Evolutionary conservation across 2,797 vertebrate genomes (phyloP), one percentile per base, ranked within the genome.

Genomic region (Stomatorhinus walkeri): DNA sequence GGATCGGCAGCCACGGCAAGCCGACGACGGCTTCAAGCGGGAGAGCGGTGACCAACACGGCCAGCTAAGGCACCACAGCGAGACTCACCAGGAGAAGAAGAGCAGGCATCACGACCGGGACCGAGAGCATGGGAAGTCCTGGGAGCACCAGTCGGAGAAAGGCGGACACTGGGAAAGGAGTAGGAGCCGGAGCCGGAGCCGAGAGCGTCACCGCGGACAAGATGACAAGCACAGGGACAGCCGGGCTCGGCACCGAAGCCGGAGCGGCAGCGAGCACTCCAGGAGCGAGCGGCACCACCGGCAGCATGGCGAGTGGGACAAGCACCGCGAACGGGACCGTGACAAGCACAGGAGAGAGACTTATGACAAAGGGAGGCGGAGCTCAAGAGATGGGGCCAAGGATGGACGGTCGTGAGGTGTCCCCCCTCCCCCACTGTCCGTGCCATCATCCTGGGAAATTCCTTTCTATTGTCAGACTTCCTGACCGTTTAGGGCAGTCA

Each of bases 331-430:
- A 19, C 91, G 94, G 81, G 96, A 96, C 84, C 94, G 91, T 88
- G 97, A 98, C 91, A 96, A 97, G 92, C 96, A 96, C 89, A 95
- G 96, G 90, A 95, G 97, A 40, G 97, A 96, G 92, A 96, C 95
- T 1, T 93, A 95, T 22, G 96, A 96, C 83, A 96, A 95, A 0
- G 94, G 94, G 81, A 93, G 93, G 22, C 93, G 93, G 91, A 94
- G 94, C 91, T 95, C 94, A 46, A 95, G 93, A 93, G 88, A 89
- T 12, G 46, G 49, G 49, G 86, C 88, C 6, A 89, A 89, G 83
- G 95, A 96, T 92, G 93, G 94, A 88, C 95, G 94, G 81, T 96
- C 91, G 3, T 96, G 92, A 93, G 92, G 89, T 92, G 64, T 86
- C 7, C 46, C 79, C 36, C 51, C 32, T 43, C 48, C 28, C 1